These are phyloP conservation scores for Papilio polyxenes DNA, from an alignment of 1,140 invertebrate genomes.

Conservation along the genomic window DNA sequence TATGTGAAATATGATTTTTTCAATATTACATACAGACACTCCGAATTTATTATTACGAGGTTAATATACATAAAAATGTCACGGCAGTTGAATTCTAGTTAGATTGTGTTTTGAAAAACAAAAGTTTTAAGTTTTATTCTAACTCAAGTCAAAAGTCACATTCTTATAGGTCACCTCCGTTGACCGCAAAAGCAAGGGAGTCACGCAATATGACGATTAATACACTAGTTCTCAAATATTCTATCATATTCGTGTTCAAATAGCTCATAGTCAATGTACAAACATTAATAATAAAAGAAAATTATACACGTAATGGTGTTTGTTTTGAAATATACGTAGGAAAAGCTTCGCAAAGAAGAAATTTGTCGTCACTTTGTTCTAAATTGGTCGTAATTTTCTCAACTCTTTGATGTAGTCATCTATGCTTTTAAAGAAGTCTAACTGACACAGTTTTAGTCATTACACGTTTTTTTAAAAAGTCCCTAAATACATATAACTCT, in stretches of 20 bases:
- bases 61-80: no score
- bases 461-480: no score
- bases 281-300: not conserved
- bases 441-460: no score
- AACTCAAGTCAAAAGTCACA: not conserved
- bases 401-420: no score
- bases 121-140: not conserved
- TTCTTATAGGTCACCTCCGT: slow-evolving; percentile 7
- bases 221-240: slow-evolving; percentile 2
- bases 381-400: no score
- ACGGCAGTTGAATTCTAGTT: no score
- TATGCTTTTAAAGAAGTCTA: no score
- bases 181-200: not conserved
- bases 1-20: no score
- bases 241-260: slow-evolving; percentile 11
- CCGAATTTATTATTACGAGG: no score
- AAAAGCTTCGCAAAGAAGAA: not conserved
- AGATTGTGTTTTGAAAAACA: not conserved
- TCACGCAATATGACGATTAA: slow-evolving; percentile 16
- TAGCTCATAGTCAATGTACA: not conserved
- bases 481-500: no score
- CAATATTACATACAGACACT: no score
- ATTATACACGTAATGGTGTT: not conserved
- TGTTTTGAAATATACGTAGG: not conserved
- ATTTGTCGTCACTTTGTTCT: no score